These are phyloP conservation scores for Neodiprion virginianus DNA, from an alignment of 1,140 invertebrate species.

Conservation along the genomic window DNA sequence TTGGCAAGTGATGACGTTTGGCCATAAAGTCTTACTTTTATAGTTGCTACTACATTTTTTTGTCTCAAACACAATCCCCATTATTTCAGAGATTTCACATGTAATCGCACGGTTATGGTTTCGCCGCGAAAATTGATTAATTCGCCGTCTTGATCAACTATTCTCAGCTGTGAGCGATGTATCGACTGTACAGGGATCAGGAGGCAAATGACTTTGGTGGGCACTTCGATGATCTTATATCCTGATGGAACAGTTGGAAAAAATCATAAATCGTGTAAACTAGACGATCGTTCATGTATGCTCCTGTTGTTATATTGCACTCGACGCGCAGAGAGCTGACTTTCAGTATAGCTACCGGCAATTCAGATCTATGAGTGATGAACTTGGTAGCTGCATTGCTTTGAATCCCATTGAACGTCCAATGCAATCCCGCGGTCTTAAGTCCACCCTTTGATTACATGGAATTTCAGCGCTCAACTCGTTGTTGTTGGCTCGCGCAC, in stretches of 20 bases:
- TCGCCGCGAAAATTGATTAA: too few relatives aligned
- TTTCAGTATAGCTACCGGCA: constrained; percentile 27
- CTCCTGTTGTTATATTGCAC: too few relatives aligned
- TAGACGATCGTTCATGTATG: too few relatives aligned
- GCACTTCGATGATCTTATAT: too few relatives aligned
- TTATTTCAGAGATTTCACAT: too few relatives aligned
- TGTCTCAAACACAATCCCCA: neutral
- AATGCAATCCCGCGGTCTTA: constrained; percentile 23
- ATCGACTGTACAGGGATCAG: constrained; percentile 7
- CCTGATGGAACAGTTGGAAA: neutral
- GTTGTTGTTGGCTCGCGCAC: constrained; percentile 26
- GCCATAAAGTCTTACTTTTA: too few relatives aligned
- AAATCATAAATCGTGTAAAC: neutral
- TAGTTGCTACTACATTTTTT: neutral
- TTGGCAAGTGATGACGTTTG: constrained; percentile 3
- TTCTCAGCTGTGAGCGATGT: constrained; percentile 20
- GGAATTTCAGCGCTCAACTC: constrained; percentile 11
- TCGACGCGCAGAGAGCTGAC: too few relatives aligned
- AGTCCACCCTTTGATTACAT: constrained; percentile 28
- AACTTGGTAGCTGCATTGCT: constrained; percentile 31
- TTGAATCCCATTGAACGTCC: constrained; percentile 21
- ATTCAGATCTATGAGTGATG: constrained; percentile 30
- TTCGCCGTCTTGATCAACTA: too few relatives aligned
- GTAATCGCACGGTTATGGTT: too few relatives aligned
- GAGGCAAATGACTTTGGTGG: too few relatives aligned